Evolutionary conservation across 2,888 invertebrate genomes (phyloP).

Genomic region (Caprella mutica): DNA sequence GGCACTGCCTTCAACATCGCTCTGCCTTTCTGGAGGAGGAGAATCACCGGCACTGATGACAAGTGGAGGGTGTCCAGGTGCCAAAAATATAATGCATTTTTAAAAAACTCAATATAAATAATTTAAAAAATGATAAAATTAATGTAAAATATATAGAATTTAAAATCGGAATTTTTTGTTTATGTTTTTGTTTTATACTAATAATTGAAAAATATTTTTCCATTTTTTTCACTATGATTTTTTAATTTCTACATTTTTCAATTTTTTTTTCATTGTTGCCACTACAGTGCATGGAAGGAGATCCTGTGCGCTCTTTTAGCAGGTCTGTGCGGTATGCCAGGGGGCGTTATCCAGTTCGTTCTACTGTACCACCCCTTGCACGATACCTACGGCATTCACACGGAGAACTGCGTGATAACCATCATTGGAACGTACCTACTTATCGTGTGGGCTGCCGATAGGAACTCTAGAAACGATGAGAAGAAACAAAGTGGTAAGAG

Average conservation of each 20-base stretch:
- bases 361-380: slow-evolving; percentile 66
- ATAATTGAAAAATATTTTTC: background rate
- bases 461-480: slow-evolving; percentile 39
- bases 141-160: too few species aligned
- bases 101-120: background rate
- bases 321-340: slow-evolving; percentile 56
- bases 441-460: slow-evolving; percentile 52
- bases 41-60: slow-evolving; percentile 42
- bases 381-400: slow-evolving; percentile 54
- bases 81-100: background rate
- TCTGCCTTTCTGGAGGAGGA: slow-evolving; percentile 50
- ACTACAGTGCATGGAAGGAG: slow-evolving; percentile 42
- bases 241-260: slow-evolving; percentile 17
- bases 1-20: slow-evolving; percentile 59
- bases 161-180: too few species aligned
- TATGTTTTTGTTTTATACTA: too few species aligned
- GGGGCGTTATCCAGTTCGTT: slow-evolving; percentile 59
- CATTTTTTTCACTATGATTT: background rate
- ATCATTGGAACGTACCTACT: slow-evolving; percentile 51
- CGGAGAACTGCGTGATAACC: slow-evolving; percentile 58
- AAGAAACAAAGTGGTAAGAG: slow-evolving; percentile 26
- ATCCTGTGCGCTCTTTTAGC: slow-evolving; percentile 49
- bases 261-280: slow-evolving; percentile 5
- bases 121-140: background rate
- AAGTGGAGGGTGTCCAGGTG: slow-evolving; percentile 49